Percentiles rank a stretch among this genome's conserved stretches.
These are phyloP conservation scores for Dryobates pubescens DNA, from an alignment of 2,797 vertebrate species.

Conservation along the genomic window DNA sequence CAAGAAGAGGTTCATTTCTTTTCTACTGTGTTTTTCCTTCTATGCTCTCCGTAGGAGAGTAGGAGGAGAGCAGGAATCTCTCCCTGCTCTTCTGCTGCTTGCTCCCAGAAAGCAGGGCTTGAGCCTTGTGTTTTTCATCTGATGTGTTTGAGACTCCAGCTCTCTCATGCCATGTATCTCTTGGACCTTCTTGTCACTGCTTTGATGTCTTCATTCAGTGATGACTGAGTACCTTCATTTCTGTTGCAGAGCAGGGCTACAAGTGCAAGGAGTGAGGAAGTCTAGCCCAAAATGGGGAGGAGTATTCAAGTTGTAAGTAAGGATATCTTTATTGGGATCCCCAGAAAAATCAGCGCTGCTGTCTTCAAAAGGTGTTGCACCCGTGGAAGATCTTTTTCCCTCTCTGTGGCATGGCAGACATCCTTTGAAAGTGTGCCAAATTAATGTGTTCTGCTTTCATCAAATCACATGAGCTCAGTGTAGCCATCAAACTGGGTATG, in stretches of 20 bases:
- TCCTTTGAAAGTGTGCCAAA: background rate
- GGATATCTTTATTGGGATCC: background rate
- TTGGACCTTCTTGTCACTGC: background rate
- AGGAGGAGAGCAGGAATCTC: background rate
- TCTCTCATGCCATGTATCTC: background rate
- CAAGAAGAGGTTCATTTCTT: background rate
- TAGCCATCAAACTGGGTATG: background rate
- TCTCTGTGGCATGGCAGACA: fast-evolving
- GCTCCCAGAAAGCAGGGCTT: background rate
- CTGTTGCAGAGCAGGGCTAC: background rate
- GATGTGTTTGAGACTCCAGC: background rate
- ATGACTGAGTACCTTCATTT: background rate
- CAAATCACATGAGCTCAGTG: background rate
- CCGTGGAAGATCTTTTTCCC: background rate
- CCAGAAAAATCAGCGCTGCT: background rate
- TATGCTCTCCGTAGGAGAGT: background rate
- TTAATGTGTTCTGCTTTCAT: background rate
- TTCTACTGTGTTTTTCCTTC: background rate
- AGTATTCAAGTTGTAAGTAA: background rate
- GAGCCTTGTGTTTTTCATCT: background rate
- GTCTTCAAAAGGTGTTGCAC: background rate
- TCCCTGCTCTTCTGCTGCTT: background rate
- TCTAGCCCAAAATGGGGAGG: background rate
- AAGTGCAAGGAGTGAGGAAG: background rate
- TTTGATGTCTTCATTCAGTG: background rate